Conservation (phyloP, 2,113 vertebrate species). For the Epinephelus moara region DNA sequence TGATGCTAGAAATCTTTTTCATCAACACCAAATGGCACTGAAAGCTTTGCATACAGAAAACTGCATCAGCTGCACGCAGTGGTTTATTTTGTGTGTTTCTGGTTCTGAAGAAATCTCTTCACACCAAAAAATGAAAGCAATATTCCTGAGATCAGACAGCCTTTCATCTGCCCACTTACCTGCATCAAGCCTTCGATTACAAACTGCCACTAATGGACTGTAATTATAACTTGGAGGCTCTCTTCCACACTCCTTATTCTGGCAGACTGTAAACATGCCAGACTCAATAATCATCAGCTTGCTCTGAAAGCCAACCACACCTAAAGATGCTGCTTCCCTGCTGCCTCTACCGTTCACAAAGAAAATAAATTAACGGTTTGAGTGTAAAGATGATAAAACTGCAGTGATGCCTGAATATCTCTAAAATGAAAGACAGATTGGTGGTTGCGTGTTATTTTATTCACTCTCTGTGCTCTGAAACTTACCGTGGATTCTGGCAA, state of each 20-base stretch:
- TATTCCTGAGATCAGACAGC: background rate
- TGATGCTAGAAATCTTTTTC: background rate
- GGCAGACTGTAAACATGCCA: conserved; percentile 25
- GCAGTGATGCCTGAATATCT: background rate
- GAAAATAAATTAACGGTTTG: background rate
- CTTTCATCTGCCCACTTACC: background rate
- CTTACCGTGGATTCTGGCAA: conserved; percentile 94
- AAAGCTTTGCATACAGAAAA: background rate
- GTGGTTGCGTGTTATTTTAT: background rate
- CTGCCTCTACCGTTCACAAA: background rate
- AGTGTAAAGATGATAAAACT: background rate
- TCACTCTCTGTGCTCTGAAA: background rate
- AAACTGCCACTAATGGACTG: conserved; percentile 21
- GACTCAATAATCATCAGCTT: conserved; percentile 20
- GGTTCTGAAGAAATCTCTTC: background rate
- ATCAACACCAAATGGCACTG: background rate
- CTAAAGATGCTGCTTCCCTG: background rate
- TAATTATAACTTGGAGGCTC: conserved; percentile 2
- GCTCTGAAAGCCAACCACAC: background rate
- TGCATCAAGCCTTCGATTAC: background rate
- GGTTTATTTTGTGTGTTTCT: background rate
- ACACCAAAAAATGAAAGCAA: background rate
- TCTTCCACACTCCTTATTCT: background rate
- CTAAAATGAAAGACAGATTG: background rate
- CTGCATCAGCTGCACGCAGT: background rate